Base-by-base conservation (phyloP, 2,113 vertebrate species). In the Sebastes fasciatus region DNA sequence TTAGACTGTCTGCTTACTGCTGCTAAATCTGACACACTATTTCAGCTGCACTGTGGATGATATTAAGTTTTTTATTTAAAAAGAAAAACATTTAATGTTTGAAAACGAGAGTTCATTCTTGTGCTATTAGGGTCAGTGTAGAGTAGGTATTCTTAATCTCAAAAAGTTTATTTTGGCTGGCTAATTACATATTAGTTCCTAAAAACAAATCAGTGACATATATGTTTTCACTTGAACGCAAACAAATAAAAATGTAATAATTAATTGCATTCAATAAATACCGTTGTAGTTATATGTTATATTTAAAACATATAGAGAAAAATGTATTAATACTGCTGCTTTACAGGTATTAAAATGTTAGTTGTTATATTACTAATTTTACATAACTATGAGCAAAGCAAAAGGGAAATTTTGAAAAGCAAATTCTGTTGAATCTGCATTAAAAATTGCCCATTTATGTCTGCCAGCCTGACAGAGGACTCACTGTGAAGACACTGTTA, bases 361-460 rank as follows among this genome's bases (percentile, higher is more conserved):
- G 67, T n/a, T 40, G 26, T 70, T 70, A 42, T 54, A 70, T 12
- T 12, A 54, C 12, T 2, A 34, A 58, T 79, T 79, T 46, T 65
- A 46, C 14, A 23, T 40, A 42, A 8, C 45, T 65, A 26, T 2
- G 3, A 60, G 60, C 5, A 52, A 45, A 55, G 16, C 5, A 79
- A 34, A 77, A 23, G 1, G 21, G 13, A 68, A 80, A 77, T 45
- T 17, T 19, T 54, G 16, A 60, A 40, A 46, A 65, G 40, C 57
- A 79, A 80, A 82, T 72, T 78, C 55, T 64, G 72, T 75, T 85
- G 76, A 82, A 67, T 80, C 61, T 78, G 73, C 72, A 84, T 82
- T 4, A 81, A 49, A 83, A 67, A 68, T 6, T 63, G 61, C 55
- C 42, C 74, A 79, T 74, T 51, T 74, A 34, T 79, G 52, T 81